phyloP scores from a whole-genome alignment of 2,888 invertebrate species.

The Laspeyria flexula region DNA sequence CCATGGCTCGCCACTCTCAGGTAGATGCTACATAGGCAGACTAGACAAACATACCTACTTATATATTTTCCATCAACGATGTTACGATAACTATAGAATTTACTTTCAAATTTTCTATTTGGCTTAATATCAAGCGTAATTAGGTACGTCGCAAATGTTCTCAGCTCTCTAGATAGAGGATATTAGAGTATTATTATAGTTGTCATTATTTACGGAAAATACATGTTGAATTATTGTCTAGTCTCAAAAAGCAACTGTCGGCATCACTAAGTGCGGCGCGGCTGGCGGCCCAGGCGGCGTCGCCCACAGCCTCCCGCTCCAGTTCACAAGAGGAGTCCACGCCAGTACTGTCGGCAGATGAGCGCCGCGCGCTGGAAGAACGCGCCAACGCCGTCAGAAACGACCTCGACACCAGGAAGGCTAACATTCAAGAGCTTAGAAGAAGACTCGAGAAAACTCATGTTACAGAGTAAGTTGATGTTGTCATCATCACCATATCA shows the following conservation, averaged over 20 bases:
- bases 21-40: too few species aligned
- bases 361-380: constrained; percentile 85
- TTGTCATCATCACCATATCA: too few species aligned
- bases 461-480: constrained; percentile 92
- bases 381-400: constrained; percentile 80
- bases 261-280: constrained; percentile 86
- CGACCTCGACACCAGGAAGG: constrained; percentile 92
- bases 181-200: too few species aligned
- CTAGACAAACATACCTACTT: too few species aligned
- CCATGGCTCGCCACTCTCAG: too few species aligned
- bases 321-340: constrained; percentile 61
- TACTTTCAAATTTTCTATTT: too few species aligned
- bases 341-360: constrained; percentile 81
- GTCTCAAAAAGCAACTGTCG: constrained; percentile 89
- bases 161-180: too few species aligned
- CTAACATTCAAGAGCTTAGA: constrained; percentile 93
- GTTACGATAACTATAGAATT: too few species aligned
- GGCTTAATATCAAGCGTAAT: too few species aligned
- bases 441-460: constrained; percentile 93
- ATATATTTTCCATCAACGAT: too few species aligned
- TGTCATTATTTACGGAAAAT: background rate
- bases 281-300: constrained; percentile 69
- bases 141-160: too few species aligned
- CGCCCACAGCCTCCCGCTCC: constrained; percentile 60
- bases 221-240: constrained; percentile 38